Evolutionary conservation across 2,797 vertebrate species (phyloP).

Genomic region (Lemur catta): DNA sequence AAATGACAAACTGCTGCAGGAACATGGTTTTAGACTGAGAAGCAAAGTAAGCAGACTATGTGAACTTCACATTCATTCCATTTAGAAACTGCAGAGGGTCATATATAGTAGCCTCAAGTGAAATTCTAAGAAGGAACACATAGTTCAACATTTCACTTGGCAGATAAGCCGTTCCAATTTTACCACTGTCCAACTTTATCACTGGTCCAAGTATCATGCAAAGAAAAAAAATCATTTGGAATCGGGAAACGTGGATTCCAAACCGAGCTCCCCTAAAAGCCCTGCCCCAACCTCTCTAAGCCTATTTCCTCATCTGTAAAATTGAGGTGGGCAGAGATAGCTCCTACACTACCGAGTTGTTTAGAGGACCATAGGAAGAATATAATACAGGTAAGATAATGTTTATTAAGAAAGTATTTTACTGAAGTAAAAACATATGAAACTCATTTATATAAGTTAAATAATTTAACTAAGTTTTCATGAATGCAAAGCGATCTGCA

Average conservation of each 20-base stretch:
- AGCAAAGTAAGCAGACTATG: neutral
- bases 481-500: slow-evolving; percentile 17
- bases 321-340: neutral
- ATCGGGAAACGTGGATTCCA: neutral
- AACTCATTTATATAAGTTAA: slow-evolving; percentile 1
- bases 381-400: neutral
- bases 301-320: neutral
- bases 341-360: neutral
- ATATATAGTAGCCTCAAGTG: neutral
- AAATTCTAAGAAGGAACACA: neutral
- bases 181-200: neutral
- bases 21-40: neutral
- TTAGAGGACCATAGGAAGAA: neutral
- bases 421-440: neutral
- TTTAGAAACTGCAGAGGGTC: neutral
- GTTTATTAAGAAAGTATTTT: neutral
- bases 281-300: neutral
- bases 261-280: neutral
- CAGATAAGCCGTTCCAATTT: neutral
- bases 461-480: neutral
- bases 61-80: neutral
- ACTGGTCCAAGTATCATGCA: neutral
- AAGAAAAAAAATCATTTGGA: neutral
- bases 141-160: neutral
- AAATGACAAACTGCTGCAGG: neutral